These are phyloP conservation scores for Otis tarda DNA, from an alignment of 2,113 vertebrate genomes.

Conservation along the genomic window DNA sequence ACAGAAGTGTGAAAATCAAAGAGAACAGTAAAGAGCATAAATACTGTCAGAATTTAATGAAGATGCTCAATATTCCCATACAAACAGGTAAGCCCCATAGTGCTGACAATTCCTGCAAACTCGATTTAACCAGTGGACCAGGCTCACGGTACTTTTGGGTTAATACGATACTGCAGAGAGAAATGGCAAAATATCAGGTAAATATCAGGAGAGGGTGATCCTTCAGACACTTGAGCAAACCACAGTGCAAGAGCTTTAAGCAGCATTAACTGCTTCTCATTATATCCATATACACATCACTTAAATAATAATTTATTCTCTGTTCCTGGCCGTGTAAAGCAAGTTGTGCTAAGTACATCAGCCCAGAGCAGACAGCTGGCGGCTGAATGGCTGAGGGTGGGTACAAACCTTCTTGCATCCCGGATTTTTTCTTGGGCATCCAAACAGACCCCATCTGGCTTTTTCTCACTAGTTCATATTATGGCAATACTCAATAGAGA, in stretches of 20 bases:
- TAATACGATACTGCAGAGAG: not conserved
- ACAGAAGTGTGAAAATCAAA: not conserved
- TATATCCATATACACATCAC: not conserved
- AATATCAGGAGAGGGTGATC: not conserved
- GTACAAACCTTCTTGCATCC: not conserved
- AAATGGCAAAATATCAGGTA: not conserved
- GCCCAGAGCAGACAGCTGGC: not conserved
- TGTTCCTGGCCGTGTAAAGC: not conserved
- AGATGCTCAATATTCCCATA: not conserved
- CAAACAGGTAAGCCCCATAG: not conserved
- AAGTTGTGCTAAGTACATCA: not conserved
- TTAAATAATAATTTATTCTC: not conserved
- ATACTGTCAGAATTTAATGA: not conserved
- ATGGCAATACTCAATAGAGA: not conserved
- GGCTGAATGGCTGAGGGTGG: not conserved
- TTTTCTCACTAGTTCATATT: not conserved
- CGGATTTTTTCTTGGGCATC: not conserved
- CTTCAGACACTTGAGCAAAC: not conserved
- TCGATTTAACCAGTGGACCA: not conserved
- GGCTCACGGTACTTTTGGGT: rapidly evolving
- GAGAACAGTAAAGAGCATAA: not conserved
- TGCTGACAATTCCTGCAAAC: not conserved
- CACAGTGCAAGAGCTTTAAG: not conserved
- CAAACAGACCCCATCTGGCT: not conserved
- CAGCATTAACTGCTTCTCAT: not conserved